phyloP scores from a whole-genome alignment of 2,888 invertebrate species.

The Tiliacea aurago region DNA sequence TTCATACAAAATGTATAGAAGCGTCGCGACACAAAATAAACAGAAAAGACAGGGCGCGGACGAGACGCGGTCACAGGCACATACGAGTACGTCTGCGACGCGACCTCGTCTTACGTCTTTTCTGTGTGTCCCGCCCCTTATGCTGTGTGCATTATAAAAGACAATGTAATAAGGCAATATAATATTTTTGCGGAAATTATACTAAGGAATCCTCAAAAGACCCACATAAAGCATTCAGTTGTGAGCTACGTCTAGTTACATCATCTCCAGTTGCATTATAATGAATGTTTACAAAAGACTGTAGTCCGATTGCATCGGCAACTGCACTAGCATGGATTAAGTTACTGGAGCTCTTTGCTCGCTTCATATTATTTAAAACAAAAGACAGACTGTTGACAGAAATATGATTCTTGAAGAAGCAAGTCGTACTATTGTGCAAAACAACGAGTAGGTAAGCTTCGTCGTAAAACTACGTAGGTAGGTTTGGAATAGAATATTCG shows the following conservation, averaged over 20 bases:
- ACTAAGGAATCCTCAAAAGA: not conserved
- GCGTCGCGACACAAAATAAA: no score
- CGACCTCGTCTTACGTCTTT: no score
- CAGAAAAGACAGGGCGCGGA: no score
- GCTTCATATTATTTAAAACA: conserved; percentile 60
- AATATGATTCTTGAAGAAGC: conserved; percentile 64
- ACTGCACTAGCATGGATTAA: conserved; percentile 67
- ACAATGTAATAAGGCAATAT: no score
- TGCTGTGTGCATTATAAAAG: no score
- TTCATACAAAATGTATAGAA: no score
- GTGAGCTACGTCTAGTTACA: conserved; percentile 19
- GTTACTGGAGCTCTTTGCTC: conserved; percentile 62
- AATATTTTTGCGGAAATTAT: not conserved
- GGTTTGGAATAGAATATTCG: conserved; percentile 52
- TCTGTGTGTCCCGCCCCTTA: no score
- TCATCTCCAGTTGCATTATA: conserved; percentile 34
- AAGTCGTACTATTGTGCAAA: conserved; percentile 45
- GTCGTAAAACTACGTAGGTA: conserved; percentile 19
- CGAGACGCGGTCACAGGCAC: no score
- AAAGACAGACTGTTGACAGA: conserved; percentile 60
- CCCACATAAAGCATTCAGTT: conserved; percentile 15
- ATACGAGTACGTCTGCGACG: no score
- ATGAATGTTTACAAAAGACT: conserved; percentile 61
- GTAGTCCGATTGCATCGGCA: conserved; percentile 51
- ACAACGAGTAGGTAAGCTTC: conserved; percentile 49